Base-by-base conservation (phyloP, 2,888 invertebrate species). In the Cinara cedri region DNA sequence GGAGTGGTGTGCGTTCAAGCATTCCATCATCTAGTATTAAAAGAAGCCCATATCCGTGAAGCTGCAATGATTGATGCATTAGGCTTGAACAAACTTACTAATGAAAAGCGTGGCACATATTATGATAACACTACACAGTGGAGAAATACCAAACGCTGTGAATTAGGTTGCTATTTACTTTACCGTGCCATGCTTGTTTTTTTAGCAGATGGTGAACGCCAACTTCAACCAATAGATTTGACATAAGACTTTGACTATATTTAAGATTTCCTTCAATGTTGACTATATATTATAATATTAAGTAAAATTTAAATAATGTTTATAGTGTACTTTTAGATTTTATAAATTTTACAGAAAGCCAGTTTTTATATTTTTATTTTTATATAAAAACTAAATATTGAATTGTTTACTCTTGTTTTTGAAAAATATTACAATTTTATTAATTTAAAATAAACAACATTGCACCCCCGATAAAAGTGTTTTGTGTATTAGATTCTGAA, bases 21-120 rank as follows among this genome's bases (percentile, higher is more conserved):
- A 63, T 98, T 96, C 85, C 95, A 95, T 84, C 96, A 96, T 85
- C 91, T 93, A 1, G 92, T 95, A 70, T 93, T 96, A 0, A 93
- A 92, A 0, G 98, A 98, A 86, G 98, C 98, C 0, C 95, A 92
- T 83, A 96, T 96, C 0, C 88, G 97, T 82, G 98, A 98, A 86
- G 97, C 97, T 0, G 91, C 94, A 13, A 97, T 98, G 90, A 96
- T 98, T 19, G 94, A 95, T 83, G 94, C 95, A 0, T 85, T 98
- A 10, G 93, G 93, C 0, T 83, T 94, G 6, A 86, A 88, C 0
- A 92, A 92, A 84, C 86, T 97, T 82, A 92, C 91, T 51, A 97
- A 97, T 86, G 86, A 90, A 21, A 92, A 92, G 84, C 86, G 87
- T 49, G 96, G 97, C 0, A 92, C 94, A 82, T 95, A 93, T 85